These are phyloP conservation scores for Turritopsis rubra DNA, from an alignment of 30 jellyfish, hydroid and myxozoan species.

Conservation along the genomic window DNA sequence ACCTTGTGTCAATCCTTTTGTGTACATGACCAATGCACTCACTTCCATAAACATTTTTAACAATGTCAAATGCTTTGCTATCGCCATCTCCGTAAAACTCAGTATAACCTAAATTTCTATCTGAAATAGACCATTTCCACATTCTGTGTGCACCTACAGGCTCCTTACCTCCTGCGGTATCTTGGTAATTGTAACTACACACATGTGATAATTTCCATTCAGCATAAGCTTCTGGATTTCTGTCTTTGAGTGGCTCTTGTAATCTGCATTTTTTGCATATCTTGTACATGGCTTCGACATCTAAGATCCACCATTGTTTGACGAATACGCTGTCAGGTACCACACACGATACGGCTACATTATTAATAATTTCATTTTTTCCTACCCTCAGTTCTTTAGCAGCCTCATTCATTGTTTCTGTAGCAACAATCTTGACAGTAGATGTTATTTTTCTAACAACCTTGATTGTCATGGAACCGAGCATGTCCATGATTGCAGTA, in stretches of 20 bases:
- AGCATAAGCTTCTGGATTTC: neutral
- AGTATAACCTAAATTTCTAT: too few relatives aligned
- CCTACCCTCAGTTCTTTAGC: neutral
- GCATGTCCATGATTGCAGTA: neutral
- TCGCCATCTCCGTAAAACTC: too few relatives aligned
- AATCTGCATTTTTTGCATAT: too few relatives aligned
- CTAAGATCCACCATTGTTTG: too few relatives aligned
- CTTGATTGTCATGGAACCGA: neutral
- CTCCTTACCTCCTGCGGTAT: neutral
- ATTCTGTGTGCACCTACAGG: neutral
- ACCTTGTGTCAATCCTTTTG: too few relatives aligned
- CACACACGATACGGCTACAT: neutral
- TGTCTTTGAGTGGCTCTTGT: neutral
- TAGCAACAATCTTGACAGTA: neutral
- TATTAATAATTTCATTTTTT: neutral
- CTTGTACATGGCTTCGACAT: too few relatives aligned
- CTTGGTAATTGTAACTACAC: neutral
- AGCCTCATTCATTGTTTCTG: constrained; percentile 1
- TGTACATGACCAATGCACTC: too few relatives aligned
- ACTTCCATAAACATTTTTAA: too few relatives aligned
- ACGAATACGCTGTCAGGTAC: too few relatives aligned
- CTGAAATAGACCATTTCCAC: neutral
- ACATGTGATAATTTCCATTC: neutral
- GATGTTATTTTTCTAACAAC: neutral
- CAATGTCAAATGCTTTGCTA: too few relatives aligned